These are phyloP conservation scores for Pampusana beccarii DNA, from an alignment of 2,113 vertebrate genomes.

Conservation along the genomic window DNA sequence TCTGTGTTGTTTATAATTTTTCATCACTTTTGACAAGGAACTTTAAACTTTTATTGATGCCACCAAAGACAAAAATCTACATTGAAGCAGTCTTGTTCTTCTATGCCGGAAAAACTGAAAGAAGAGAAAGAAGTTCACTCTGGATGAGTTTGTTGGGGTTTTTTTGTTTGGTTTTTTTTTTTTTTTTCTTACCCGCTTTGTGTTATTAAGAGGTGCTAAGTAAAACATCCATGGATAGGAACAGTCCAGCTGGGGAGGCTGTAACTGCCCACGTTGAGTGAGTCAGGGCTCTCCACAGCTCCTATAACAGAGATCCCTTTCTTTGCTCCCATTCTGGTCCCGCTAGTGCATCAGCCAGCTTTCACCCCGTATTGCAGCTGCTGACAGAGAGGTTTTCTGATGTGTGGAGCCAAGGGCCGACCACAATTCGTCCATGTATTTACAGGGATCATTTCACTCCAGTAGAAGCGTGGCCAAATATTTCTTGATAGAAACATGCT, in stretches of 20 bases:
- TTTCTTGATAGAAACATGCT: slow-evolving; percentile 60
- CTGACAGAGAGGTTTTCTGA: slow-evolving; percentile 66
- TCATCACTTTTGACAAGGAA: background rate
- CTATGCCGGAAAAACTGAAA: background rate
- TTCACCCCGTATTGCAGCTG: slow-evolving; percentile 51
- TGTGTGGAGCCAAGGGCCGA: slow-evolving; percentile 50
- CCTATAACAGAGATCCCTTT: slow-evolving; percentile 54
- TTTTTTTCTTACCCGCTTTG: background rate
- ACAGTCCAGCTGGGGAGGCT: background rate
- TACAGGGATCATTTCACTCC: slow-evolving; percentile 62
- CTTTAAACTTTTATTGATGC: background rate
- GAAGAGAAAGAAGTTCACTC: background rate
- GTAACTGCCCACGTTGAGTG: background rate
- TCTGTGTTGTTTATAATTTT: background rate
- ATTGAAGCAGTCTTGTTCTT: background rate
- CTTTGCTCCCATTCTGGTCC: slow-evolving; percentile 50
- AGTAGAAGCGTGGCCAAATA: slow-evolving; percentile 9
- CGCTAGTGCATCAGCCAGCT: slow-evolving; percentile 33
- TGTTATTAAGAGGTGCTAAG: slow-evolving; percentile 25
- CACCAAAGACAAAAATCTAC: background rate
- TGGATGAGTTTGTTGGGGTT: too few species aligned
- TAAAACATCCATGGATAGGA: slow-evolving; percentile 37
- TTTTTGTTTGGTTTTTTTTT: too few species aligned
- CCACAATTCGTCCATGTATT: slow-evolving; percentile 65
- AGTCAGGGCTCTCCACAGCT: slow-evolving; percentile 31